Base-by-base conservation (phyloP, 2,797 vertebrate species). In the Mastacembelus armatus region DNA sequence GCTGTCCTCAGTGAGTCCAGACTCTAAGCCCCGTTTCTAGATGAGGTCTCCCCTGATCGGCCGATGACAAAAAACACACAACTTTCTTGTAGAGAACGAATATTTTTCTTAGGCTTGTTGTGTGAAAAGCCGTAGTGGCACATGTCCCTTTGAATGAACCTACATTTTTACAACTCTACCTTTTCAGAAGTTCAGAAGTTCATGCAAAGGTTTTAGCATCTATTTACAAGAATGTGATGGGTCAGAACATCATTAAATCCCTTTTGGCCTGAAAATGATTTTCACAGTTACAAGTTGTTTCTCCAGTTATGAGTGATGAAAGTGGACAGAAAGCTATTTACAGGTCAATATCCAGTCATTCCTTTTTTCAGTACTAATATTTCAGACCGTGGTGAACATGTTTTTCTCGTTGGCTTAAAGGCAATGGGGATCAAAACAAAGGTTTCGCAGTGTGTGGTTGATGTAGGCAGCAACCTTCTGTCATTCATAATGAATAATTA, bases 11-110 rank as follows among this genome's bases (percentile, higher is more conserved):
- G n/a, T n/a, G n/a, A n/a, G n/a, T n/a, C n/a, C n/a, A n/a, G n/a
- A n/a, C n/a, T n/a, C n/a, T n/a, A n/a, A n/a, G n/a, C n/a, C n/a
- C n/a, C n/a, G n/a, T n/a, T n/a, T n/a, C n/a, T n/a, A n/a, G n/a
- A n/a, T n/a, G n/a, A n/a, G n/a, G n/a, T n/a, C n/a, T n/a, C n/a
- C n/a, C n/a, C n/a, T n/a, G n/a, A n/a, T n/a, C n/a, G n/a, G n/a
- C n/a, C n/a, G n/a, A n/a, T n/a, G n/a, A n/a, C n/a, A n/a, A n/a
- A n/a, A n/a, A n/a, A n/a, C n/a, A n/a, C n/a, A n/a, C n/a, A n/a
- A n/a, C n/a, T n/a, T n/a, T n/a, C n/a, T n/a, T 71, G 77, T 52
- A 15, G 9, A 3, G 11, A 4, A 39, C 58, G 22, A 54, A 21
- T 60, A 24, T 63, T 60, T 22, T 66, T 40, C 10, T 48, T 16